Conservation (phyloP, 2,888 invertebrate genomes). For the Zootermopsis nevadensis region DNA sequence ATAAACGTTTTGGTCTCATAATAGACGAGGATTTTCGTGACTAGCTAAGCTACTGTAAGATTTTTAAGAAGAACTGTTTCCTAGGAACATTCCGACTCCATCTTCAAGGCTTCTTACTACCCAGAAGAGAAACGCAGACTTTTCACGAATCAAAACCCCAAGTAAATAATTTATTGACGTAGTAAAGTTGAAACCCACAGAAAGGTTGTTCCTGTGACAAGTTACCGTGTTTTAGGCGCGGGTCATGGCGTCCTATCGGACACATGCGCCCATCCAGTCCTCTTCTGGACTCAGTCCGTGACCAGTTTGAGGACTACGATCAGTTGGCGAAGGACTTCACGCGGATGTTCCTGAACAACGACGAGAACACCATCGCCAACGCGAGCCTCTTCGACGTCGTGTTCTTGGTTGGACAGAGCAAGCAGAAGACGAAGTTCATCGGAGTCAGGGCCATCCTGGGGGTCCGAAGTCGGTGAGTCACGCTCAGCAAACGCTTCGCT, state of each 20-base stretch:
- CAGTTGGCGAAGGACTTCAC: constrained; percentile 94
- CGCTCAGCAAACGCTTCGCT: no score
- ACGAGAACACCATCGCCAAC: constrained; percentile 81
- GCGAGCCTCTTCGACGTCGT: constrained; percentile 90
- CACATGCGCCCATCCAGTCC: constrained; percentile 96
- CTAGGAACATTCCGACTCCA: no score
- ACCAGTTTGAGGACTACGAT: constrained; percentile 95
- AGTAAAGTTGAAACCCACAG: no score
- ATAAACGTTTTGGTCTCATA: no score
- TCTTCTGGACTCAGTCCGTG: constrained; percentile 89
- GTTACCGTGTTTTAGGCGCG: constrained; percentile 64
- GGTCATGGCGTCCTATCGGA: constrained; percentile 94
- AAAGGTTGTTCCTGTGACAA: neutral
- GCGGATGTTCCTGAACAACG: constrained; percentile 85
- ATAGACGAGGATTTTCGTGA: no score
- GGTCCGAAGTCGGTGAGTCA: constrained; percentile 82
- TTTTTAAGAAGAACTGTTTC: no score
- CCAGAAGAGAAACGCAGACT: no score
- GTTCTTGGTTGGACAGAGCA: constrained; percentile 91
- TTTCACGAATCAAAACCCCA: no score
- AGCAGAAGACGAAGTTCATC: constrained; percentile 90
- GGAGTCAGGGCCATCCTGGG: constrained; percentile 92
- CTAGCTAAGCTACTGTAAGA: no score
- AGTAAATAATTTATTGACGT: no score
- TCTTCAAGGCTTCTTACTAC: no score